Evolutionary conservation across 2,888 invertebrate species (phyloP).

Genomic region (Bugulina stolonifera): DNA sequence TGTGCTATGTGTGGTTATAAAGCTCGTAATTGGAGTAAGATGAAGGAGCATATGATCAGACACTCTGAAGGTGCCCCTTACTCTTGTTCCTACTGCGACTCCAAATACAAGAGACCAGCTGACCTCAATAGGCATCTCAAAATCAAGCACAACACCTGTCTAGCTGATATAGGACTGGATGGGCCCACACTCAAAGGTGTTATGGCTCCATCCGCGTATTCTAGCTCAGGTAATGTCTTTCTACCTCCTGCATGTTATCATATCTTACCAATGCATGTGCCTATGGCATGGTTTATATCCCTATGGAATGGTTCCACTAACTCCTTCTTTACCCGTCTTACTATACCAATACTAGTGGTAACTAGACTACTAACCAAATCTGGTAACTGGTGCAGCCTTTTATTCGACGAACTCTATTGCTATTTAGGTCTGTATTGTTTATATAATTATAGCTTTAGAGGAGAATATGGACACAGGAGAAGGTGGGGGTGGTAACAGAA

Average conservation of each 20-base stretch:
- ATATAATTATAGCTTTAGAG: too few relatives aligned
- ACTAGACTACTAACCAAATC: too few relatives aligned
- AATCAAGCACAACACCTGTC: slow-evolving; percentile 41
- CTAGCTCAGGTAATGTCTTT: slow-evolving; percentile 6
- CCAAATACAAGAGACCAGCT: slow-evolving; percentile 42
- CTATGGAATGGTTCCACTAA: too few relatives aligned
- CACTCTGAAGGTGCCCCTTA: slow-evolving; percentile 27
- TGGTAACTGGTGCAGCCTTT: too few relatives aligned
- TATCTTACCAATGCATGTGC: too few relatives aligned
- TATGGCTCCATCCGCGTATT: slow-evolving; percentile 2
- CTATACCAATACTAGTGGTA: too few relatives aligned
- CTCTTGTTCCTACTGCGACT: slow-evolving; percentile 35
- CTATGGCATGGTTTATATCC: too few relatives aligned
- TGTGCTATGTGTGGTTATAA: slow-evolving; percentile 18
- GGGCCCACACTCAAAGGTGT: slow-evolving; percentile 20
- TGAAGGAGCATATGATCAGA: slow-evolving; percentile 27
- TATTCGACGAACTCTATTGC: too few relatives aligned
- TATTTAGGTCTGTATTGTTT: too few relatives aligned
- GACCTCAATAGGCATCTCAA: slow-evolving; percentile 49
- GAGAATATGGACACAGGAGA: too few relatives aligned
- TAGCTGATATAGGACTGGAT: slow-evolving; percentile 33
- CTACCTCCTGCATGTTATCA: too few relatives aligned
- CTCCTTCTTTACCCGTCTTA: too few relatives aligned
- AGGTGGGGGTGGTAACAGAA: neutral
- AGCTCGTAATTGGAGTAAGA: slow-evolving; percentile 23